A percentile compares a stretch with the other conserved stretches of the same genome.
Evolutionary conservation across 1,140 invertebrate species (phyloP).

Genomic region (Artemia franciscana): DNA sequence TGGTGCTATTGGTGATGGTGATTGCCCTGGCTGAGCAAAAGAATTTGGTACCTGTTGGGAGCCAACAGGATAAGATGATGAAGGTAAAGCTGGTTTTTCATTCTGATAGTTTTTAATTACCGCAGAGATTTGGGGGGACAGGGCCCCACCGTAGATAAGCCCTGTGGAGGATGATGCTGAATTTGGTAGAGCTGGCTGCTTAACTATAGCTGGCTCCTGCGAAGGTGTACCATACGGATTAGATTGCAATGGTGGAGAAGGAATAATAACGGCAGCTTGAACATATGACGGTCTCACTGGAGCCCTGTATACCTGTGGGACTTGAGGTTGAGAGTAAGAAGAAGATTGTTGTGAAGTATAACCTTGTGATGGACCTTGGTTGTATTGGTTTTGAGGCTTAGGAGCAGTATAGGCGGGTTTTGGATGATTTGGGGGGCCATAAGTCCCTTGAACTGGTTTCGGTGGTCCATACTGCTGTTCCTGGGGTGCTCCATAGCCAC

Average conservation of each 20-base stretch:
- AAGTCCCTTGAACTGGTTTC: neutral
- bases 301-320: too few relatives aligned
- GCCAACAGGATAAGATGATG: neutral
- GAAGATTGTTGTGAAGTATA: too few relatives aligned
- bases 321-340: too few relatives aligned
- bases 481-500: neutral
- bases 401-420: slow-evolving; percentile 1
- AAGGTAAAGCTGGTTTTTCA: neutral
- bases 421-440: neutral
- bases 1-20: too few relatives aligned
- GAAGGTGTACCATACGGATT: neutral
- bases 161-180: neutral
- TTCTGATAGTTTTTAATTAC: too few relatives aligned
- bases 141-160: too few relatives aligned
- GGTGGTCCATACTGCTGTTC: neutral
- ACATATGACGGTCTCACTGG: neutral
- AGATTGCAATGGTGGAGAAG: neutral
- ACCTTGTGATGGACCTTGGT: too few relatives aligned
- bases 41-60: too few relatives aligned
- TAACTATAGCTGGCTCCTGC: neutral
- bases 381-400: too few relatives aligned
- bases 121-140: too few relatives aligned
- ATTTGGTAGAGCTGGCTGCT: neutral
- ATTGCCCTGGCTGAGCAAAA: too few relatives aligned
- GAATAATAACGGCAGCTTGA: too few relatives aligned